These are phyloP conservation scores for Polyommatus icarus DNA, from an alignment of 2,888 invertebrate genomes.

Conservation along the genomic window DNA sequence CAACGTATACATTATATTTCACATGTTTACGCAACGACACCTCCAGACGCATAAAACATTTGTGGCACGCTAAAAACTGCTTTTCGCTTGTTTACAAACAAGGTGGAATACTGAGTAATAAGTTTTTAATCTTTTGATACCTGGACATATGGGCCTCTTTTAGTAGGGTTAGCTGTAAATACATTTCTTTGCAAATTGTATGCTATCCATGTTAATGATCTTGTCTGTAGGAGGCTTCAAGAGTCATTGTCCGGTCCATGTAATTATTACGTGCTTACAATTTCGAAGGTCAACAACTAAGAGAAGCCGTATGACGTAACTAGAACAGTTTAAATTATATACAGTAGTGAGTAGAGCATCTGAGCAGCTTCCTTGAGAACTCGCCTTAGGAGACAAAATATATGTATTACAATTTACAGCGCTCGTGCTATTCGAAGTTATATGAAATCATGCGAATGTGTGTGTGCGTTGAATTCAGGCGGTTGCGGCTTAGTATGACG, in stretches of 20 bases:
- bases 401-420: no score
- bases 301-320: slow-evolving; percentile 22
- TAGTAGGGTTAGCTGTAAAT: neutral
- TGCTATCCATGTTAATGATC: neutral
- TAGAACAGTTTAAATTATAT: neutral
- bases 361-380: neutral
- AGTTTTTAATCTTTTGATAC: neutral
- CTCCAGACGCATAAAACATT: slow-evolving; percentile 13
- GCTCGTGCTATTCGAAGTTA: neutral
- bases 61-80: neutral
- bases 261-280: slow-evolving; percentile 11
- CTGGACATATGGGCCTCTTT: neutral
- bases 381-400: no score
- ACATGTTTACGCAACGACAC: neutral
- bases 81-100: neutral
- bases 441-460: neutral
- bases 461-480: no score
- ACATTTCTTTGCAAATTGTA: neutral
- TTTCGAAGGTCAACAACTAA: slow-evolving; percentile 6
- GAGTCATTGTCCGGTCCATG: slow-evolving; percentile 2
- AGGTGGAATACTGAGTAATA: neutral
- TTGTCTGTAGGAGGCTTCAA: neutral
- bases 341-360: neutral
- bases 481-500: neutral
- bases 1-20: neutral